A percentile compares a stretch with the other conserved stretches of the same genome.
Conservation (phyloP, 2,888 invertebrate species). For the Eupithecia dodoneata region DNA sequence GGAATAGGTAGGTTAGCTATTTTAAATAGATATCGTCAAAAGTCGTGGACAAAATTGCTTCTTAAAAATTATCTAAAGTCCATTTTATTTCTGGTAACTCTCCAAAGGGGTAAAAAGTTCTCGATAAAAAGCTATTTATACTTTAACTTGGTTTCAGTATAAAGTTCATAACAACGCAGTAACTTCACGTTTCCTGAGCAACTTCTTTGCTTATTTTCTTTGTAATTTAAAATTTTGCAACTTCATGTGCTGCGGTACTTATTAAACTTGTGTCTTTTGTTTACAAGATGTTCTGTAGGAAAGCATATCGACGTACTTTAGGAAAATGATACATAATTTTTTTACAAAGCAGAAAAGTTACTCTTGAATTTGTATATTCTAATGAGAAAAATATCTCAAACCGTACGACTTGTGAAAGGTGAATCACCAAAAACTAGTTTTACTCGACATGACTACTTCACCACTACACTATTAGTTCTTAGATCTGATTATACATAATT, state of each 20-base stretch:
- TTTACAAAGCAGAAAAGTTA: not conserved
- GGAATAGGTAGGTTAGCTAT: not conserved
- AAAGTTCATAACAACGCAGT: conserved; percentile 71
- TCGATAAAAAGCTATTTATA: conserved; percentile 59
- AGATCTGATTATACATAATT: not conserved
- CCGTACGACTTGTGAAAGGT: not conserved
- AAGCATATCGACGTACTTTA: not conserved
- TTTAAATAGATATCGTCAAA: not conserved
- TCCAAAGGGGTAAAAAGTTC: conserved; percentile 44
- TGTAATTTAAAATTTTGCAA: conserved; percentile 75
- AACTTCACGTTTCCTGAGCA: conserved; percentile 59
- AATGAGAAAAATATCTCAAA: too few relatives aligned
- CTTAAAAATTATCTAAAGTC: conserved; percentile 35
- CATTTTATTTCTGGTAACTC: conserved; percentile 41
- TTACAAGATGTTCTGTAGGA: conserved; percentile 36
- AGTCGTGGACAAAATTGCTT: not conserved
- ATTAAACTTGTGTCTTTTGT: conserved; percentile 52
- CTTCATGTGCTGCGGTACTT: conserved; percentile 59
- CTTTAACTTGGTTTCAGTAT: conserved; percentile 62
- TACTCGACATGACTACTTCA: not conserved
- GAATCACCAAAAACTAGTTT: not conserved
- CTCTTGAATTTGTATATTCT: too few relatives aligned
- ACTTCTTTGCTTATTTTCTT: conserved; percentile 70
- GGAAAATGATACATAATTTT: not conserved
- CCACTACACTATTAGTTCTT: not conserved